These are phyloP conservation scores for Aphelinus certus DNA, from an alignment of 1,140 invertebrate genomes.

Conservation along the genomic window DNA sequence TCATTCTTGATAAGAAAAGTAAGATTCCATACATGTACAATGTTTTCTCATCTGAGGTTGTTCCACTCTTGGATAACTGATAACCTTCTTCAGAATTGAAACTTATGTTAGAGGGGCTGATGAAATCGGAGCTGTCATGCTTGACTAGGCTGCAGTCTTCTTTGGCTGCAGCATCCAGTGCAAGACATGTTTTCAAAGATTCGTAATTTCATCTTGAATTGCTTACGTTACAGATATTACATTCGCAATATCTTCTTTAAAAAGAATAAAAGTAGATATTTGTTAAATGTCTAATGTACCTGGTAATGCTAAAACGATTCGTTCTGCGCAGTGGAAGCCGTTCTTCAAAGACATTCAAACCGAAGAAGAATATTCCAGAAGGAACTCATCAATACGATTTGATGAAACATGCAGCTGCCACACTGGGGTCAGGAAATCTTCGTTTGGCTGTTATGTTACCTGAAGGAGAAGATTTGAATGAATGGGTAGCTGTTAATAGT, in stretches of 20 bases:
- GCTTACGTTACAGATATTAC: slow-evolving; percentile 27
- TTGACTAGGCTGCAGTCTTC: slow-evolving; percentile 17
- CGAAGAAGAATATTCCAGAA: slow-evolving; percentile 99
- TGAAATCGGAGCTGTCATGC: slow-evolving; percentile 31
- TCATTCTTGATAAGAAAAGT: slow-evolving; percentile 22
- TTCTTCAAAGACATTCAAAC: slow-evolving; percentile 97
- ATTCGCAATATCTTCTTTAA: slow-evolving; percentile 35
- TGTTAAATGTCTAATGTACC: slow-evolving; percentile 35
- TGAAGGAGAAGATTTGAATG: slow-evolving; percentile 98
- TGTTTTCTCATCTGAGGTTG: slow-evolving; percentile 26
- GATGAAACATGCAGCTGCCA: slow-evolving; percentile 99
- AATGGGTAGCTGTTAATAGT: slow-evolving; percentile 99
- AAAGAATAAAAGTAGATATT: slow-evolving; percentile 33
- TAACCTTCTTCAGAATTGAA: slow-evolving; percentile 37
- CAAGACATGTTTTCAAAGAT: slow-evolving; percentile 39
- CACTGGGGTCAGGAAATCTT: slow-evolving; percentile 96
- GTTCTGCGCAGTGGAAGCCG: slow-evolving; percentile 76
- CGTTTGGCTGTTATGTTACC: slow-evolving; percentile 95
- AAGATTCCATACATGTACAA: slow-evolving; percentile 14
- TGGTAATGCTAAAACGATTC: slow-evolving; percentile 38
- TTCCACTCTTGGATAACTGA: slow-evolving; percentile 30
- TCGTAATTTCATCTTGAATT: slow-evolving; percentile 28
- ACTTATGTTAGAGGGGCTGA: slow-evolving; percentile 34
- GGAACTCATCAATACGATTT: slow-evolving; percentile 99
- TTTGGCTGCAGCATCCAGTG: background rate